phyloP scores from a whole-genome alignment of 2,113 vertebrate genomes.

The Caretta caretta region DNA sequence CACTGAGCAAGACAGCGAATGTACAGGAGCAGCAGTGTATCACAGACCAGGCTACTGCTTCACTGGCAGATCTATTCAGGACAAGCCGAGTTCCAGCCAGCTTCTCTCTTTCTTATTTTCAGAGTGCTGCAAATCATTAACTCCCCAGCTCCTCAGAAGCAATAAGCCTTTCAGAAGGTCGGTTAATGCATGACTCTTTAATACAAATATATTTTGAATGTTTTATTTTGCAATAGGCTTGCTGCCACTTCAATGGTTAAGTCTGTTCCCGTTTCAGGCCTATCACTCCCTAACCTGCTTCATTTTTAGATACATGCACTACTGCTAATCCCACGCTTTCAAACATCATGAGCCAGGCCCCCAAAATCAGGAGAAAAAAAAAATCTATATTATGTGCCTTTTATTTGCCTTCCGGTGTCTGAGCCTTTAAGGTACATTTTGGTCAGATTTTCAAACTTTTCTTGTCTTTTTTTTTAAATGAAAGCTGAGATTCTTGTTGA shows the following conservation, averaged over 20 bases:
- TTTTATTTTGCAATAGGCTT: neutral
- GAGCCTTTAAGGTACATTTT: neutral
- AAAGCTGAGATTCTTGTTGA: neutral
- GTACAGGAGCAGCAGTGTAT: accelerated
- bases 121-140: neutral
- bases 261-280: neutral
- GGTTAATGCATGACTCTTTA: neutral
- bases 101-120: neutral
- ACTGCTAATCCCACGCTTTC: neutral
- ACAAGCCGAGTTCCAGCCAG: neutral
- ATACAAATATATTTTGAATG: neutral
- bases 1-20: accelerated
- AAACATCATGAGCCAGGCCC: neutral
- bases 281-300: neutral
- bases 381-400: neutral
- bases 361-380: neutral
- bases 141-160: neutral
- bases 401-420: neutral
- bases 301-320: neutral
- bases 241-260: neutral
- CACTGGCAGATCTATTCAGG: neutral
- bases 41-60: neutral
- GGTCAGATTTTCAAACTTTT: neutral
- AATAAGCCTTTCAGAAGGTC: neutral
- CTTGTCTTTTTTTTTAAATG: neutral